Evolutionary conservation across 2,113 vertebrate genomes (phyloP), one percentile per base, ranked within the genome.

Genomic region (Carassius auratus): DNA sequence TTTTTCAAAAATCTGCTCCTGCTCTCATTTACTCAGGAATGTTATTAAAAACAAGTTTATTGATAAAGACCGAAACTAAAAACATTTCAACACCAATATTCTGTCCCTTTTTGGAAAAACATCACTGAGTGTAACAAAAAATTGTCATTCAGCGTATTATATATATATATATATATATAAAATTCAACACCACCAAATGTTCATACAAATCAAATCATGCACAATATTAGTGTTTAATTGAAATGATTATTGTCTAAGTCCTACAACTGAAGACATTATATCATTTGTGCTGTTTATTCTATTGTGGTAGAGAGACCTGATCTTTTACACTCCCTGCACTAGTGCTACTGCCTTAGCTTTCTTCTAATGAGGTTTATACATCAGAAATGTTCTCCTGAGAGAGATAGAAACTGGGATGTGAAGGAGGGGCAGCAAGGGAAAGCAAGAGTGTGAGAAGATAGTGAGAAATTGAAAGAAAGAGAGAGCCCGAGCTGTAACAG

Each of bases 321-420:
- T 81, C 61, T 81, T 45, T 81, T 48, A 81, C 48, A 48, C 23
- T 50, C 38, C 23, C 23, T 48, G 61, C n/a, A 19, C 78, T 66
- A 30, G 76, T 15, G 76, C 3, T 15, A 38, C 36, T 74, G 68
- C 75, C 21, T 30, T 68, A 62, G 78, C 71, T 68, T 38, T 57
- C 36, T 76, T 64, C 52, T 88, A 83, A 52, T 83, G 21, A 42
- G 78, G 30, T 85, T 21, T 26, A 82, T 82, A 81, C 73, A 69
- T 55, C 52, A n/a, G 74, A 76, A 82, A 88, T 57, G 75, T 52
- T 85, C 76, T 88, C 61, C 52, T 85, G 88, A 90, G 90, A 89
- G 88, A 89, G 86, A 87, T 30, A 81, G 59, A 68, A 73, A 23
- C 45, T 76, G 30, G 26, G 86, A 84, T 69, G 12, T 69, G 52